Evolutionary conservation across 37 sponge, comb jelly and placozoan genomes (phyloP).

Genomic region (Diacarnus erythraeanus): DNA sequence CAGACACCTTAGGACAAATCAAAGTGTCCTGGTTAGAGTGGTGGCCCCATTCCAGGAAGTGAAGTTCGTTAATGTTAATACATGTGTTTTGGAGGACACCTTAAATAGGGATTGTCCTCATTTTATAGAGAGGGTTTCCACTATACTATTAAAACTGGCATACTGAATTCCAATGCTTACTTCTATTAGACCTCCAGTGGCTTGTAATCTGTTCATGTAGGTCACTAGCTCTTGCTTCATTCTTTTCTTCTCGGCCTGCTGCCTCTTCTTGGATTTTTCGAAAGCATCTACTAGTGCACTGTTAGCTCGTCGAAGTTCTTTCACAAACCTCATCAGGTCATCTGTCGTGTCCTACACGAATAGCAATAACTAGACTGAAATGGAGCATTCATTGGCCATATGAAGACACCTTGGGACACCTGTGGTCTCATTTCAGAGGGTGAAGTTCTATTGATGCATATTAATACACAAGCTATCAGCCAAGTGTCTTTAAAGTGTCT

Average conservation of each 20-base stretch:
- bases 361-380: background rate
- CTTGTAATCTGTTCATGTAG: conserved; percentile 48
- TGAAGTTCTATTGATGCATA: too few species aligned
- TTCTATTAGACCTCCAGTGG: conserved; percentile 2
- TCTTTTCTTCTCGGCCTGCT: conserved; percentile 74
- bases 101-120: too few species aligned
- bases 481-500: too few species aligned
- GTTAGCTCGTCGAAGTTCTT: conserved; percentile 74
- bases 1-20: too few species aligned
- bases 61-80: too few species aligned
- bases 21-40: too few species aligned
- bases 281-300: conserved; percentile 86
- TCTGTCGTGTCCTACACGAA: conserved; percentile 65
- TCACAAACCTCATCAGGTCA: conserved; percentile 76
- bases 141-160: too few species aligned
- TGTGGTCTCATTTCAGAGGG: background rate
- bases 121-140: too few species aligned
- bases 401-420: background rate
- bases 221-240: conserved; percentile 64
- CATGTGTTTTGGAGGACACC: too few species aligned
- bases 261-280: conserved; percentile 85
- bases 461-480: too few species aligned
- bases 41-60: too few species aligned
- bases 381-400: background rate
- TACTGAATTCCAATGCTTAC: too few species aligned